Evolutionary conservation across 2,888 invertebrate species (phyloP).

Genomic region (Thera britannica): DNA sequence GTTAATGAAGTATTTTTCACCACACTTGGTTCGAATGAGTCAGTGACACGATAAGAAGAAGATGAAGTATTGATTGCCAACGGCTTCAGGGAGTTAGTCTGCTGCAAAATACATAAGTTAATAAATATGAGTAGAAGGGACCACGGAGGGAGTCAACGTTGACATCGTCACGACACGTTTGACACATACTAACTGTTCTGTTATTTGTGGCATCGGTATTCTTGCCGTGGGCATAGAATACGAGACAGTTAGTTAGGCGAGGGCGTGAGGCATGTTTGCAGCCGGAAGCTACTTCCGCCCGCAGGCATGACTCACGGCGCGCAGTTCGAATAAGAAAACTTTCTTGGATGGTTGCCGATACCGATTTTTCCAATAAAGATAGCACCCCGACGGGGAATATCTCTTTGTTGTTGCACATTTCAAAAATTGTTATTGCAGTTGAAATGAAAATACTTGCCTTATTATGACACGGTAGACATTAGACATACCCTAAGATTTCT

Average conservation of each 20-base stretch:
- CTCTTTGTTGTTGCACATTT: neutral
- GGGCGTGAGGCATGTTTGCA: constrained; percentile 46
- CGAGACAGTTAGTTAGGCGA: constrained; percentile 26
- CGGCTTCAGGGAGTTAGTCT: neutral
- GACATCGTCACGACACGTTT: constrained; percentile 9
- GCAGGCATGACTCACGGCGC: constrained; percentile 44
- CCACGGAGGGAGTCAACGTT: neutral
- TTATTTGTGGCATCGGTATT: constrained; percentile 9
- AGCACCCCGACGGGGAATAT: neutral
- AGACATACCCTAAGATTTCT: too few species aligned
- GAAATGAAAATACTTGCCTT: neutral
- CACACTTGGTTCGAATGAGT: too few species aligned
- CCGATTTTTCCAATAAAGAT: constrained; percentile 30
- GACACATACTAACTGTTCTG: constrained; percentile 2
- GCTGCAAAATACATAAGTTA: neutral
- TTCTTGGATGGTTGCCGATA: constrained; percentile 34
- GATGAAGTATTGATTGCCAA: constrained; percentile 7
- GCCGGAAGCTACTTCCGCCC: constrained; percentile 65
- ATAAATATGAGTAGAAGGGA: too few species aligned
- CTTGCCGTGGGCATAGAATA: constrained; percentile 36
- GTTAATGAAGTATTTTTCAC: constrained; percentile 13
- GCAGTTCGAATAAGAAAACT: constrained; percentile 34
- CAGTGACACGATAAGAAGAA: too few species aligned
- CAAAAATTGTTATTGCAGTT: neutral
- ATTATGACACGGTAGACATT: too few species aligned